These are phyloP conservation scores for Eriocheir sinensis DNA, from an alignment of 1,140 invertebrate species.

Conservation along the genomic window DNA sequence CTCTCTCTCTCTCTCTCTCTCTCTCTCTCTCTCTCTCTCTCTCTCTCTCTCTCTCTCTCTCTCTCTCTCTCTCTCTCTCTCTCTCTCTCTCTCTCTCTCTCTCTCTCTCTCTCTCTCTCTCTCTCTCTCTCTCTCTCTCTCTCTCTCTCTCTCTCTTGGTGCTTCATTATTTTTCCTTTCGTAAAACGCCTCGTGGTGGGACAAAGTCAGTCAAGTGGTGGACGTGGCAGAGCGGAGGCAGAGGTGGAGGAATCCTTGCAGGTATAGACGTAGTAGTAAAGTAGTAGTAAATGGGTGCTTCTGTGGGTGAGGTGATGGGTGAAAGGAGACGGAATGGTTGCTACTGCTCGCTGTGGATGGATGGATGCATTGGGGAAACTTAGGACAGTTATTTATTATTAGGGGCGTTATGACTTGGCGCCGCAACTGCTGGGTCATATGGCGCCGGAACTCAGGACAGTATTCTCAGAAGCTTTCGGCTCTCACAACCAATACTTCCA, in stretches of 20 bases:
- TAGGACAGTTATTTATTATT: too few species aligned
- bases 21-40: too few species aligned
- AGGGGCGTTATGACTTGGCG: too few species aligned
- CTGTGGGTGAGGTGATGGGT: neutral
- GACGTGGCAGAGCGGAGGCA: neutral
- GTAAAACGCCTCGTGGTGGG: neutral
- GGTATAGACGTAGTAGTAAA: neutral
- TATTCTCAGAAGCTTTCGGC: too few species aligned
- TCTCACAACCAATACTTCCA: too few species aligned
- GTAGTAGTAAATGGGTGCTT: neutral
- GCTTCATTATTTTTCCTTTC: conserved; percentile 10
- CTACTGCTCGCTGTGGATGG: too few species aligned
- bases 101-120: too few species aligned
- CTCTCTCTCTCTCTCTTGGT: neutral
- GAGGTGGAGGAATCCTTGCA: neutral
- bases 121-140: too few species aligned
- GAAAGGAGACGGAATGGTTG: neutral
- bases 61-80: neutral
- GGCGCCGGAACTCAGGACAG: too few species aligned
- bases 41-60: too few species aligned
- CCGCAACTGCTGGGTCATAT: too few species aligned
- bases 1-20: neutral
- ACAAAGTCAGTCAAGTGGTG: neutral
- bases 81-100: neutral
- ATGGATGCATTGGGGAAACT: too few species aligned